Base-by-base conservation (phyloP, 2,113 vertebrate species). In the Ranitomeya variabilis region DNA sequence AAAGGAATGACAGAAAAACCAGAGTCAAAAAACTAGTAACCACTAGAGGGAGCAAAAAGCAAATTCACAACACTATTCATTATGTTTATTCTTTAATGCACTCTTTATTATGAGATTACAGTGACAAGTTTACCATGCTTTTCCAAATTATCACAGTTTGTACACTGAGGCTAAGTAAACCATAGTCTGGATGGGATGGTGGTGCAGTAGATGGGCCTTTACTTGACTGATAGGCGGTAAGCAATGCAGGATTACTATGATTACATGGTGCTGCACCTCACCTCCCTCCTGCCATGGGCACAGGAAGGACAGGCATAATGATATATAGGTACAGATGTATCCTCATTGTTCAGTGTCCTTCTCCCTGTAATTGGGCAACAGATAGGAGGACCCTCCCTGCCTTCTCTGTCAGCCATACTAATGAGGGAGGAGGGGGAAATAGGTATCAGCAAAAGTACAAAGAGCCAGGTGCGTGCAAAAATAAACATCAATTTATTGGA, bases 301-400 rank as follows among this genome's bases (percentile, higher is more conserved):
- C 87, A 89, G 82, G 87, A 85, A 80, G 57, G 0, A 10, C 87
- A 69, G 87, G 79, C 18, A 5, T 19, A 0, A 0, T 91, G 91
- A 92, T 7, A 0, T 74, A 90, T 85, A 59, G 10, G 69, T 21
- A 87, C 92, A 90, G 91, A 89, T 91, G 90, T 76, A 0, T 26
- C 60, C 79, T 62, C 80, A 89, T 85, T 67, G 0, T 77, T 90
- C 87, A 78, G 11, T 19, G 4, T 0, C 12, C 1, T 8, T 82
- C 59, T 77, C 62, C 85, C 90, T 91, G 87, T 90, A 91, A 92
- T 92, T 90, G 90, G 78, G 10, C 0, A 85, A 76, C 76, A 2
- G 0, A 79, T 73, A 57, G 87, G 80, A 84, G 54, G 57, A 67
- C 73, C 14, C 16, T 79, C 31, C 21, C 59, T 82, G 76, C 87